Conservation (phyloP, 2,797 vertebrate species). For the Danionella dracula region DNA sequence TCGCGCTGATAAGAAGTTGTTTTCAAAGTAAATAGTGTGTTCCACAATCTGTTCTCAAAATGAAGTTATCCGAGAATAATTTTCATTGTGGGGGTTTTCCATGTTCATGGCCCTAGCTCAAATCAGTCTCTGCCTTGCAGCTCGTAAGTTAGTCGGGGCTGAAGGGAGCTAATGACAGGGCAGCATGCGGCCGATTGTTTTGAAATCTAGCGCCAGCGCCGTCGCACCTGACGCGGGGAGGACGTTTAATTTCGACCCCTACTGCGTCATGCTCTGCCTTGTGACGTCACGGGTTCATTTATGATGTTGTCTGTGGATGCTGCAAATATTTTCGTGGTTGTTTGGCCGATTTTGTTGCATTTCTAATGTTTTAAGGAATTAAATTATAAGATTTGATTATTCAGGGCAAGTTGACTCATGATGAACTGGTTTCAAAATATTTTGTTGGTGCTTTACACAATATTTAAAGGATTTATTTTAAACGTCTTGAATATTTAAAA, state of each 20-base stretch:
- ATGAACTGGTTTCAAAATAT: too few species aligned
- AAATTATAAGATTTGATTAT: too few species aligned
- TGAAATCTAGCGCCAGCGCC: slow-evolving; percentile 50
- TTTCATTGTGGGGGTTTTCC: neutral
- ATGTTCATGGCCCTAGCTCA: neutral
- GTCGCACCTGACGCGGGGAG: slow-evolving; percentile 45
- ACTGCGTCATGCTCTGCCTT: neutral
- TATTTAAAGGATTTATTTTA: too few species aligned
- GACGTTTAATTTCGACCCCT: slow-evolving; percentile 15
- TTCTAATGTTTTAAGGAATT: too few species aligned
- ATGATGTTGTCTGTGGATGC: neutral
- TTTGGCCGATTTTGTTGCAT: too few species aligned
- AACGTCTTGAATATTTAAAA: too few species aligned
- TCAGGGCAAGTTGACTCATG: too few species aligned
- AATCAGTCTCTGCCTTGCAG: neutral
- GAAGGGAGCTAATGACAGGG: slow-evolving; percentile 48
- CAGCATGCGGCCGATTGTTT: slow-evolving; percentile 50
- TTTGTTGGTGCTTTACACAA: too few species aligned
- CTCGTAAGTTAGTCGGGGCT: neutral
- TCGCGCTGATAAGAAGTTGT: neutral
- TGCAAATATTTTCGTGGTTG: too few species aligned
- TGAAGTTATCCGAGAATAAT: too few species aligned
- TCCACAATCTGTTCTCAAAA: neutral
- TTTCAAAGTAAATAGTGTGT: neutral
- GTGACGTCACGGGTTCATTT: neutral